phyloP scores from a whole-genome alignment of 2,797 vertebrate genomes.

The Melanotaenia trifasciata region DNA sequence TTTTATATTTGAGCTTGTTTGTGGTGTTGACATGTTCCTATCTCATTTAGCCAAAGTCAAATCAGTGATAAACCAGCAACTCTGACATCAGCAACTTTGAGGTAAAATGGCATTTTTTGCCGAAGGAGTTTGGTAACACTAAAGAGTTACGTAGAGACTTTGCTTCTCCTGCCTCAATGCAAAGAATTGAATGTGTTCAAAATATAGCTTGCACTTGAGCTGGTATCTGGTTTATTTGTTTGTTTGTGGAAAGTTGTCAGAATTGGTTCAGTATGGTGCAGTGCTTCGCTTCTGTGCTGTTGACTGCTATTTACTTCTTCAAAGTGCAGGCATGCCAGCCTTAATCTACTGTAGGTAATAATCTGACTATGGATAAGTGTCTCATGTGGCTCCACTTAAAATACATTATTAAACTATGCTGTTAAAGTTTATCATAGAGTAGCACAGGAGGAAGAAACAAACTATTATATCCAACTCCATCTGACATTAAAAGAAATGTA shows the following conservation, averaged over 20 bases:
- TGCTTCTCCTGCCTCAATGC: no score
- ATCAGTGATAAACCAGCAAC: no score
- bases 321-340: background rate
- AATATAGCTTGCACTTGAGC: no score
- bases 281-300: background rate
- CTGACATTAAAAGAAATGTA: slow-evolving; percentile 52
- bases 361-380: background rate
- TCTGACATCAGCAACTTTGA: no score
- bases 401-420: background rate
- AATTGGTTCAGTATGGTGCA: background rate
- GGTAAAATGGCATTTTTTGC: background rate
- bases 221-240: background rate
- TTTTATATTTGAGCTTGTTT: background rate
- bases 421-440: slow-evolving; percentile 39
- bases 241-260: background rate
- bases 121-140: background rate
- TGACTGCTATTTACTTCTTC: background rate
- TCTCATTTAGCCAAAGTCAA: no score
- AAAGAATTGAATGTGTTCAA: no score
- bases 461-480: slow-evolving; percentile 59
- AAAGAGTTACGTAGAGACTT: no score
- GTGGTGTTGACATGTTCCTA: background rate
- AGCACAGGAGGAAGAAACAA: slow-evolving; percentile 46
- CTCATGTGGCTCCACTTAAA: background rate
- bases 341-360: background rate